Percentiles rank a stretch among this genome's conserved stretches.
These are phyloP conservation scores for Ips typographus DNA, from an alignment of 1,140 invertebrate species.

Conservation along the genomic window DNA sequence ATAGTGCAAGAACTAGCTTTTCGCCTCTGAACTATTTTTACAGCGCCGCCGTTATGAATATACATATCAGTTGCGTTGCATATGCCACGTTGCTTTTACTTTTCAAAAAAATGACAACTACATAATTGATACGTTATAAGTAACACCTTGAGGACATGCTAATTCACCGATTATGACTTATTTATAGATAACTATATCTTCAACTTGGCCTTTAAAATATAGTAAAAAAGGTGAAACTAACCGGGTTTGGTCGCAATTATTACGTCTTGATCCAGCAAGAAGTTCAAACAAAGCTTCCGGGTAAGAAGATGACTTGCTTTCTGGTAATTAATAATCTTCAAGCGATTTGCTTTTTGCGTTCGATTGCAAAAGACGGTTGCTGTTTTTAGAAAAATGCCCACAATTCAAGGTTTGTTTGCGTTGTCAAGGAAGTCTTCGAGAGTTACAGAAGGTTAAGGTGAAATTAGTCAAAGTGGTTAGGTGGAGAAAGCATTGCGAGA, in stretches of 20 bases:
- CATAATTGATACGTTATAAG: not conserved
- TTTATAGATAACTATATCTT: not conserved
- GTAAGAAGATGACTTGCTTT: slow-evolving; percentile 23
- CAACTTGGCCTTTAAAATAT: not conserved
- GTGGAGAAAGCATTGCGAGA: no score
- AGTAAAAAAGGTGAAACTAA: not conserved
- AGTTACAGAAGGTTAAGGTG: no score
- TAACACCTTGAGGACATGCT: slow-evolving; percentile 2
- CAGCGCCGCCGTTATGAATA: not conserved
- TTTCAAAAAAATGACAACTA: slow-evolving; percentile 3
- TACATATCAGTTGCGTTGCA: not conserved
- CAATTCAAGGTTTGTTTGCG: slow-evolving; percentile 20
- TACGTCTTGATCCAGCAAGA: not conserved
- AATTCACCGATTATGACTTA: not conserved
- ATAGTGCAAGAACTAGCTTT: slow-evolving; percentile 19
- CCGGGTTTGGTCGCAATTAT: not conserved
- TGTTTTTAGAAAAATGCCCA: slow-evolving; percentile 10
- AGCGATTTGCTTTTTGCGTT: slow-evolving; percentile 14
- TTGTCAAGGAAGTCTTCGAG: slow-evolving; percentile 12
- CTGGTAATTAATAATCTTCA: slow-evolving; percentile 25
- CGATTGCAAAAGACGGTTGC: slow-evolving; percentile 2
- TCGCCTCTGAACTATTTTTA: slow-evolving; percentile 17
- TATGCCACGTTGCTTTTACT: not conserved
- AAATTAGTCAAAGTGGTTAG: no score
- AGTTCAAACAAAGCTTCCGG: slow-evolving; percentile 10